Evolutionary conservation across 2,888 invertebrate species (phyloP), one percentile per base, ranked within the genome.

Genomic region (Tetanocera ferruginea): DNA sequence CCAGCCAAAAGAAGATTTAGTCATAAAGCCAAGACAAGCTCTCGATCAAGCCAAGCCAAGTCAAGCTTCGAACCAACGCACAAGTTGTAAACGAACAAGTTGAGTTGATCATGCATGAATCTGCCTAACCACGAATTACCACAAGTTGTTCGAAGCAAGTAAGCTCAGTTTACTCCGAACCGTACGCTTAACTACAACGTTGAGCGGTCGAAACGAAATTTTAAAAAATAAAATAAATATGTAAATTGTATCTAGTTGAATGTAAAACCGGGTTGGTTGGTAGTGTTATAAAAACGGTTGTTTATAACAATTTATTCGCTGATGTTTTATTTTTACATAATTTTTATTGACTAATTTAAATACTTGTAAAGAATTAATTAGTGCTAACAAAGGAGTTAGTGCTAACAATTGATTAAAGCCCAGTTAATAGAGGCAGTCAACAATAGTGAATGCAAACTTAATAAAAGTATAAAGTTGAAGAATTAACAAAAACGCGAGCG

Each of bases 131-230:
- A 60, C 57, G 57, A 60, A 19, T 28, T 11, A 11, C 37, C 60
- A 11, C 23, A 52, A 62, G 37, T 51, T 51, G 66, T 51, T 66
- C 8, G 28, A 55, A 34, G 14, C 52, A 52, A 67, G 17, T 5
- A n/a, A 31, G 75, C 77, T 78, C 83, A 87, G 87, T 87, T 81
- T 80, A 81, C 84, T 82, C 80, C 83, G 84, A 84, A 81, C 83
- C 83, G 82, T 83, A 80, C 80, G 81, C 79, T 81, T 5, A 75
- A 79, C 43, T 78, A 80, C 77, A 79, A 76, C 81, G 69, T 76
- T 67, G 55, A 81, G 72, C 83, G 82, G 82, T 71, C 78, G 55
- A 81, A 71, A 67, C 43, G 72, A 60, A 70, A 25, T n/a, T 6
- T n/a, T 6, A 67, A 31, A 5, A 49, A 60, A 62, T 49, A 14